phyloP scores from a whole-genome alignment of 2,797 vertebrate species.

The Echiichthys vipera region DNA sequence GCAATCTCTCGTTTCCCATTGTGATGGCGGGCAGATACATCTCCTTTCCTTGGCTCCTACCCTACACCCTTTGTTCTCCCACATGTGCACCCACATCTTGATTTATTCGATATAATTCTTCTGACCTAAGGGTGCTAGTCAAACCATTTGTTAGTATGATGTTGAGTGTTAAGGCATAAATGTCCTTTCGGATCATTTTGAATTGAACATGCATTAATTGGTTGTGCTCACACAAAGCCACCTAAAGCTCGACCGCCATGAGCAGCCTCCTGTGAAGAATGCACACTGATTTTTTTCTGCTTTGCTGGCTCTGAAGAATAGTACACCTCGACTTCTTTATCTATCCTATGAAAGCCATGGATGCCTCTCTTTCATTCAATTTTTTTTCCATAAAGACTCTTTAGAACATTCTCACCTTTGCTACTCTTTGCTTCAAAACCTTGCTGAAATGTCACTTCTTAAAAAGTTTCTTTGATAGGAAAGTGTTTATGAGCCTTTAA shows the following conservation, averaged over 20 bases:
- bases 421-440: not conserved
- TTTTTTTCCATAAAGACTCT: not conserved
- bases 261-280: not conserved
- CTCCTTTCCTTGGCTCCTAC: too few relatives aligned
- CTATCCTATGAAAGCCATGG: not conserved
- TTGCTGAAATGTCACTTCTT: not conserved
- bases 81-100: too few relatives aligned
- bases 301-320: constrained; percentile 6
- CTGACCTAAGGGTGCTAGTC: not conserved
- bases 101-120: not conserved
- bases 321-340: not conserved
- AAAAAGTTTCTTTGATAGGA: not conserved
- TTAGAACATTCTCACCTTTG: not conserved
- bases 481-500: not conserved
- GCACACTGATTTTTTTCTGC: constrained; percentile 10
- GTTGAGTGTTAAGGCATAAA: not conserved
- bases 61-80: too few relatives aligned
- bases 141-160: too few relatives aligned
- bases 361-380: not conserved
- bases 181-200: not conserved
- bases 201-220: not conserved
- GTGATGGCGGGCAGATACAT: too few relatives aligned
- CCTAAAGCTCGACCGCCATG: not conserved
- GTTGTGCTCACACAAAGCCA: not conserved
- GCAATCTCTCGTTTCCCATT: too few relatives aligned